phyloP scores from a whole-genome alignment of 1,140 invertebrate genomes.

The Planococcus citri region DNA sequence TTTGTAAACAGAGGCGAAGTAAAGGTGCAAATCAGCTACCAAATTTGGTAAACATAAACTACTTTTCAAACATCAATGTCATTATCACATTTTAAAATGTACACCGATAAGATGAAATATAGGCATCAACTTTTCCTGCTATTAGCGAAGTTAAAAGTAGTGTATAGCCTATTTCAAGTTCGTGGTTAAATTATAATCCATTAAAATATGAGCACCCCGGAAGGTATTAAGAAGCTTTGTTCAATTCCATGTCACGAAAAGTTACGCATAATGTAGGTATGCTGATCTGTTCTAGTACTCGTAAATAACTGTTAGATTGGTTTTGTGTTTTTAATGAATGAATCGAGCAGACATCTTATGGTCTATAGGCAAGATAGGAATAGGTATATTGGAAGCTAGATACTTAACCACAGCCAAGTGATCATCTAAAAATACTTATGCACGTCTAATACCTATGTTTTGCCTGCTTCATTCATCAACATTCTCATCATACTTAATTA shows the following conservation, averaged over 20 bases:
- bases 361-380: no score
- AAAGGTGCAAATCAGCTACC: not conserved
- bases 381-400: no score
- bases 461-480: no score
- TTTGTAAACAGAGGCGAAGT: not conserved
- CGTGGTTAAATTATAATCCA: not conserved
- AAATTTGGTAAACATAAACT: slow-evolving; percentile 4
- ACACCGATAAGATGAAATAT: not conserved
- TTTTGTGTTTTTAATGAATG: no score
- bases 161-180: not conserved
- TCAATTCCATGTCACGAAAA: not conserved
- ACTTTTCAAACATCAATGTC: slow-evolving; percentile 3
- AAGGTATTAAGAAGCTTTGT: slow-evolving; percentile 5
- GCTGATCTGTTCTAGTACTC: no score
- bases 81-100: not conserved
- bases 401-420: no score
- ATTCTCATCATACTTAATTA: no score
- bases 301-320: no score
- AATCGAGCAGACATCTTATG: no score
- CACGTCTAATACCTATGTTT: no score
- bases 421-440: no score
- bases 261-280: not conserved
- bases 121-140: not conserved
- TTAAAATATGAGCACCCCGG: not conserved
- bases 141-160: not conserved